phyloP scores from a whole-genome alignment of 2,888 invertebrate genomes.

The Melanchra persicariae region DNA sequence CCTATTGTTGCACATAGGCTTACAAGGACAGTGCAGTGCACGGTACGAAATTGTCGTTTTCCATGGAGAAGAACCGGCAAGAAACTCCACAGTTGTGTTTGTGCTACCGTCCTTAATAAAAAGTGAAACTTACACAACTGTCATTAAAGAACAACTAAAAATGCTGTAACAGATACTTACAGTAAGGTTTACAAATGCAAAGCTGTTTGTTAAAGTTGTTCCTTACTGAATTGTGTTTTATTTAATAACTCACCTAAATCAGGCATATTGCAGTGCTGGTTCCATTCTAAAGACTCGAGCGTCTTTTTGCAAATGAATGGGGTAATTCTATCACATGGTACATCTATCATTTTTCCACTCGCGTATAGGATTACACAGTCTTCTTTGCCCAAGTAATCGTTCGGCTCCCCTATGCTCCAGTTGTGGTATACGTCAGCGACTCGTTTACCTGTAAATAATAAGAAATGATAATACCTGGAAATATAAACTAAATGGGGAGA shows the following conservation, averaged over 20 bases:
- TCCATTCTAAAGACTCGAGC: slow-evolving; percentile 33
- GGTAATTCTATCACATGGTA: not conserved
- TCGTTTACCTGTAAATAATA: slow-evolving; percentile 29
- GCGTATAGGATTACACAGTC: not conserved
- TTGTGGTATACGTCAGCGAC: slow-evolving; percentile 26
- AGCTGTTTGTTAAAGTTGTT: not conserved
- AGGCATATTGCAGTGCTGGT: slow-evolving; percentile 20
- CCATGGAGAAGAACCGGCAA: no score
- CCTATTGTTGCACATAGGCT: no score
- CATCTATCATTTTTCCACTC: slow-evolving; percentile 10
- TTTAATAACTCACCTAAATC: slow-evolving; percentile 22
- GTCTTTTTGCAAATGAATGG: slow-evolving; percentile 37
- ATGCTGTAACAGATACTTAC: no score
- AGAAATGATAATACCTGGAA: not conserved
- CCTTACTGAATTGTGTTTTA: no score
- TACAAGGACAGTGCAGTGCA: no score
- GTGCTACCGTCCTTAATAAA: no score
- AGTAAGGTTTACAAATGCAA: no score
- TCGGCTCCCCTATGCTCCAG: slow-evolving; percentile 26
- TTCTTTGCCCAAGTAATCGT: slow-evolving; percentile 6
- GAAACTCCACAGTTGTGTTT: no score
- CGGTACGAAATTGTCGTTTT: no score
- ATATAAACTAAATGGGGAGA: no score
- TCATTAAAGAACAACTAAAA: no score
- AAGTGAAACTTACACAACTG: no score